Base-by-base conservation (phyloP, 2,888 invertebrate species). In the Euclidia mi region DNA sequence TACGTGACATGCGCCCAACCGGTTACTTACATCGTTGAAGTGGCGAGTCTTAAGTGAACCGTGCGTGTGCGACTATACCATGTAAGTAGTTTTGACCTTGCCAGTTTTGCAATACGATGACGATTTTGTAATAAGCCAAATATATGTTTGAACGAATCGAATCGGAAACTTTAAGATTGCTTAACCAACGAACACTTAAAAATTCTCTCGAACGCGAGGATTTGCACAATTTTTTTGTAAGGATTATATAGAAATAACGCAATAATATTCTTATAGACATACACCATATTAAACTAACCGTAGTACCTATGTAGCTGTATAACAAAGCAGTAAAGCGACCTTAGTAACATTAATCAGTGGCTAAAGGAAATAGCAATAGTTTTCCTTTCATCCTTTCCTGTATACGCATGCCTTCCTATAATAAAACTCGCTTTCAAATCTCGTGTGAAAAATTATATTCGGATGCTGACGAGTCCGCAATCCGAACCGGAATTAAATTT, bases 51-150 rank as follows among this genome's bases (percentile, higher is more conserved):
- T 56, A 76, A 71, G 76, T 77, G 75, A 76, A 64, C 56, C 65
- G 52, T 68, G 50, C 55, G 72, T 69, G 66, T 70, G 65, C 61
- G 59, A 51, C 67, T 72, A 61, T 65, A 72, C 76, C 78, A 71
- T 74, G 61, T 64, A 59, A 46, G 69, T 57, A 62, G 61, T 65
- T 58, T 51, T 67, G 70, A 76, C 78, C 78, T 79, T 78, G 79
- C 41, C 29, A 46, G 43, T 73, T 76, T 69, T 68, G 72, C 66
- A 77, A 77, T 46, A 51, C 29, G 58, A 64, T 66, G 69, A 62
- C 55, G 59, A 65, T 62, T 67, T 71, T 47, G 61, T 42, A 68
- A 72, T 53, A 51, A 47, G 44, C 40, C 38, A 43, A 56, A 57
- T 65, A 62, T 56, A 50, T 52, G 31, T 62, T 42, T 45, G 10